These are phyloP conservation scores for Macrophya annulata DNA, from an alignment of 2,888 invertebrate genomes.

Conservation along the genomic window DNA sequence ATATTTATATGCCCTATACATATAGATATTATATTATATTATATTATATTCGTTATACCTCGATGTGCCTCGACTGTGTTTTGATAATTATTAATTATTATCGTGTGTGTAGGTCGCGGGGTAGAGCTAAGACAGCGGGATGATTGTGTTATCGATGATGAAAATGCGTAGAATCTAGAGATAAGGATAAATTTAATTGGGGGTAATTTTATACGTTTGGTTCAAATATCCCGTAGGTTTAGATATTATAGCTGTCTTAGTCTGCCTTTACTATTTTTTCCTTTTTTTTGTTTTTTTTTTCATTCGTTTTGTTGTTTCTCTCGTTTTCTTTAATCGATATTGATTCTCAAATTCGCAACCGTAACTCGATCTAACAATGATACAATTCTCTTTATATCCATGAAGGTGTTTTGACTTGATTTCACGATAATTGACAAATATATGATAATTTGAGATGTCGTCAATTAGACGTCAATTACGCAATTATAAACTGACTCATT, in stretches of 20 bases:
- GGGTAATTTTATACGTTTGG: conserved; percentile 31
- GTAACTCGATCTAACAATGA: conserved; percentile 1
- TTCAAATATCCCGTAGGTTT: conserved; percentile 39
- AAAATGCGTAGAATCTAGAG: neutral
- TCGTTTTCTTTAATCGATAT: neutral
- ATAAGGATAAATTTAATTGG: neutral
- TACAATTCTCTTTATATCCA: neutral
- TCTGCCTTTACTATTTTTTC: neutral
- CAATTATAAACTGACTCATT: neutral
- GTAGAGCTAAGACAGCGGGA: neutral
- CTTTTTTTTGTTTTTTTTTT: neutral
- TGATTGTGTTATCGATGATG: neutral
- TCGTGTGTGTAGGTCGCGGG: conserved; percentile 25
- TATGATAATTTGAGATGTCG: neutral
- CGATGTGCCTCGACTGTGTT: conserved; percentile 55
- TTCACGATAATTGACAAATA: conserved; percentile 39
- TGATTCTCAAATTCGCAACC: neutral
- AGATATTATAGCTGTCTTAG: conserved; percentile 4
- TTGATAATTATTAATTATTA: conserved; percentile 37
- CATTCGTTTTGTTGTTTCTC: neutral
- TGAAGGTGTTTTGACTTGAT: conserved; percentile 11
- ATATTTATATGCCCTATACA: conserved; percentile 9
- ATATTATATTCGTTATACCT: conserved; percentile 17
- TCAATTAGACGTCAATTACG: neutral
- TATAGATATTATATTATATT: conserved; percentile 37